Evolutionary conservation across 2,113 vertebrate genomes (phyloP).

Genomic region (Maccullochella peelii): DNA sequence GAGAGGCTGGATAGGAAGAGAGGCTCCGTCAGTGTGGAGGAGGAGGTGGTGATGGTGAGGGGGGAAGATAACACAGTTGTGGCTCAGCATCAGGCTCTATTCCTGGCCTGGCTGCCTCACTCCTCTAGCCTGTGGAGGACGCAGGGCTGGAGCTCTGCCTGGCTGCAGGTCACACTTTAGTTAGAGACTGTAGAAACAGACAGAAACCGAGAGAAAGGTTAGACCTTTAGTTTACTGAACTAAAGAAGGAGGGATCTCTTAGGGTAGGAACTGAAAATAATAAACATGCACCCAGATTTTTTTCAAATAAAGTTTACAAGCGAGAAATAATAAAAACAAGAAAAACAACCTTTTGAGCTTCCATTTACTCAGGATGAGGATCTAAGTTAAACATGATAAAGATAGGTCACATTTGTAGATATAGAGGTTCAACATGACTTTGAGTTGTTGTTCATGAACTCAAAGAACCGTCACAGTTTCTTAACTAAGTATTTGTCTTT

Average conservation of each 20-base stretch:
- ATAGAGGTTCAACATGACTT: neutral
- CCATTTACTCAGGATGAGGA: slow-evolving; percentile 6
- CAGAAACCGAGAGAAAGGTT: neutral
- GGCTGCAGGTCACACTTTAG: slow-evolving; percentile 29
- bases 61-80: slow-evolving; percentile 45
- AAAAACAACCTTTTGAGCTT: neutral
- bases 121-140: slow-evolving; percentile 52
- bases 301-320: neutral
- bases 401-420: neutral
- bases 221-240: neutral
- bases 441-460: slow-evolving; percentile 16
- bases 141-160: slow-evolving; percentile 32
- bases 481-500: neutral
- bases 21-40: slow-evolving; percentile 7
- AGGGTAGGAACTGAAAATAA: neutral
- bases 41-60: neutral
- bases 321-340: neutral
- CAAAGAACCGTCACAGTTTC: neutral
- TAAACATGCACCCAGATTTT: neutral
- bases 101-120: slow-evolving; percentile 74
- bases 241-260: neutral
- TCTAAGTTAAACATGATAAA: neutral
- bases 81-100: slow-evolving; percentile 76
- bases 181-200: neutral
- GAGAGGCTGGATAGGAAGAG: slow-evolving; percentile 16